These are phyloP conservation scores for Oscheius onirici DNA, from an alignment of 2,888 invertebrate genomes.

Conservation along the genomic window DNA sequence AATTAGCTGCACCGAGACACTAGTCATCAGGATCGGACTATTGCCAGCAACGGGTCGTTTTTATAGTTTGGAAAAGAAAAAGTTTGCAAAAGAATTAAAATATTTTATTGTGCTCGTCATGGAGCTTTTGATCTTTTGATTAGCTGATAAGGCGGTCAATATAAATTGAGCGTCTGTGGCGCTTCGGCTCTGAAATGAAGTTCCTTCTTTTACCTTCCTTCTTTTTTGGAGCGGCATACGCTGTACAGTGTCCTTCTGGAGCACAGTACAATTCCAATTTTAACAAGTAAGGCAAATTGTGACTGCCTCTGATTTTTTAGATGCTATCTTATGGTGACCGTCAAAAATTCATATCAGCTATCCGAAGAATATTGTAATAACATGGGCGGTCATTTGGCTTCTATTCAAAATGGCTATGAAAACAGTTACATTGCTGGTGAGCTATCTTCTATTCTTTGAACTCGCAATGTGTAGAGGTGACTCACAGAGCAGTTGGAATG, in stretches of 20 bases:
- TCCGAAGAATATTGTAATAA: slow-evolving; percentile 18
- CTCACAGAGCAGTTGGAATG: background rate
- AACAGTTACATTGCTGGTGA: background rate
- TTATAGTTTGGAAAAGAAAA: too few relatives aligned
- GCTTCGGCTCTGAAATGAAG: background rate
- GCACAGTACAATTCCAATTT: slow-evolving; percentile 2
- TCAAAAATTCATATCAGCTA: background rate
- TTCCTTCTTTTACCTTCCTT: background rate
- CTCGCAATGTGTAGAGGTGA: background rate
- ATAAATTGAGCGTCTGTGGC: too few relatives aligned
- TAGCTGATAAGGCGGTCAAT: too few relatives aligned
- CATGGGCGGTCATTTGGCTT: slow-evolving; percentile 10
- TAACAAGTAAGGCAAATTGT: background rate
- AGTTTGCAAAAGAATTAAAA: too few relatives aligned
- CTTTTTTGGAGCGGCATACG: background rate
- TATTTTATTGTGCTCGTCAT: too few relatives aligned
- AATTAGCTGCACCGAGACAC: too few relatives aligned
- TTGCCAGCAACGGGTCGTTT: too few relatives aligned
- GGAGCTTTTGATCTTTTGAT: too few relatives aligned
- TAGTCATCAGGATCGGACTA: too few relatives aligned
- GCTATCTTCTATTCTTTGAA: background rate
- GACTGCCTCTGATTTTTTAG: too few relatives aligned
- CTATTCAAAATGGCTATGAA: slow-evolving; percentile 20
- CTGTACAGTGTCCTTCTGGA: background rate
- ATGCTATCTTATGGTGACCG: slow-evolving; percentile 9